Conservation (phyloP, 2,113 vertebrate species). For the Indicator indicator region DNA sequence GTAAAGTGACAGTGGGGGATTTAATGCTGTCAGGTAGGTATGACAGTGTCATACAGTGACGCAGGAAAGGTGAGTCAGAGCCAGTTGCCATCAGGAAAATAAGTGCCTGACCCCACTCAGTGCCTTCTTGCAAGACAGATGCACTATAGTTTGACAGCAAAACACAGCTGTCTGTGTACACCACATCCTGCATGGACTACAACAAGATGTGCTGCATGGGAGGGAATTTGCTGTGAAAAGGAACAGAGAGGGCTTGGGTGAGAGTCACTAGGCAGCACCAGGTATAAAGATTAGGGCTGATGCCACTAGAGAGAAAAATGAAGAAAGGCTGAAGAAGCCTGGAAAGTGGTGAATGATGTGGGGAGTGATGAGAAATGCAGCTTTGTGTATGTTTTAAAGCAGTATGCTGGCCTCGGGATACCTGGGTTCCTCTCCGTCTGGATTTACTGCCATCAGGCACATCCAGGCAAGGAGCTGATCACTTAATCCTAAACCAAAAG, state of each 20-base stretch:
- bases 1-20: constrained; percentile 28
- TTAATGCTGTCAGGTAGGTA: constrained; percentile 13
- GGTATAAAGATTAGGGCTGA: not conserved
- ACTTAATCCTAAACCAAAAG: not conserved
- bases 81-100: not conserved
- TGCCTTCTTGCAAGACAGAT: not conserved
- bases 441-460: not conserved
- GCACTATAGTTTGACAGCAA: not conserved
- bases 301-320: not conserved
- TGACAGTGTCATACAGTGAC: constrained; percentile 6
- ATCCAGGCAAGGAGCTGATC: not conserved
- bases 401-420: not conserved
- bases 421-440: not conserved
- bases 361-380: not conserved
- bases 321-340: not conserved
- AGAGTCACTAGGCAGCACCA: not conserved
- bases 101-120: rapidly evolving
- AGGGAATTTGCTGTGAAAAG: not conserved
- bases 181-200: rapidly evolving
- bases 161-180: not conserved
- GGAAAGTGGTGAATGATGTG: not conserved
- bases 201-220: not conserved
- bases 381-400: not conserved
- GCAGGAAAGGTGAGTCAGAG: constrained; percentile 60
- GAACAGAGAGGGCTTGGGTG: not conserved